Evolutionary conservation across 2,113 vertebrate species (phyloP).

Genomic region (Bufo gargarizans): DNA sequence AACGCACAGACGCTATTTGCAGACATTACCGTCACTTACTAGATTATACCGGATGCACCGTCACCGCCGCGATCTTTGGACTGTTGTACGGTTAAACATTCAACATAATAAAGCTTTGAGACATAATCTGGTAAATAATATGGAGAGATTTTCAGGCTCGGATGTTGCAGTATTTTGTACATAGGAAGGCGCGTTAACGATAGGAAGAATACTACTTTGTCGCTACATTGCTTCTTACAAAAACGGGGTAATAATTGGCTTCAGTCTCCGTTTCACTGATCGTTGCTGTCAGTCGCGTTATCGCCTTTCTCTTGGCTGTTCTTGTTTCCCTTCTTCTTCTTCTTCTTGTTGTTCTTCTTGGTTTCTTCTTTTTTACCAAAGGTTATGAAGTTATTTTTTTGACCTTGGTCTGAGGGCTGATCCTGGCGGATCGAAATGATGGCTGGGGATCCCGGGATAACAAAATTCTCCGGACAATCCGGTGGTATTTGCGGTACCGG

Average conservation of each 20-base stretch:
- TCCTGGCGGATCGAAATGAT: slow-evolving; percentile 99
- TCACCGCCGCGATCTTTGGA: slow-evolving; percentile 53
- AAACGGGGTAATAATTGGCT: slow-evolving; percentile 76
- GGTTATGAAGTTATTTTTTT: slow-evolving; percentile 96
- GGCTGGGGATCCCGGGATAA: slow-evolving; percentile 97
- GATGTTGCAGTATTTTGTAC: slow-evolving; percentile 74
- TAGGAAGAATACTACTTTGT: slow-evolving; percentile 72
- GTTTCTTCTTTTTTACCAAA: slow-evolving; percentile 98
- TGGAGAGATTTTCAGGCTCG: slow-evolving; percentile 75
- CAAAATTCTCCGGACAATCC: slow-evolving; percentile 98
- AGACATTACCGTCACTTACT: slow-evolving; percentile 53
- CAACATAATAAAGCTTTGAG: slow-evolving; percentile 81
- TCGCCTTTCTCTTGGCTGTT: slow-evolving; percentile 88
- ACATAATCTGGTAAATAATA: slow-evolving; percentile 79
- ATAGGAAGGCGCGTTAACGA: slow-evolving; percentile 70
- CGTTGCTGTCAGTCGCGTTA: slow-evolving; percentile 87
- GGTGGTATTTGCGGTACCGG: slow-evolving; percentile 93
- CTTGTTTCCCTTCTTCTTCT: slow-evolving; percentile 91
- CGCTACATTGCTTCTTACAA: slow-evolving; percentile 82
- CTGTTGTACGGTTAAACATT: slow-evolving; percentile 81
- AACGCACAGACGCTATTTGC: slow-evolving; percentile 43
- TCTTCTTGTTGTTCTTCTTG: slow-evolving; percentile 98
- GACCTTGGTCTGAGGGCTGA: slow-evolving; percentile 87
- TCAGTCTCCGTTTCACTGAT: slow-evolving; percentile 81
- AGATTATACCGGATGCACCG: slow-evolving; percentile 30